Base-by-base conservation (phyloP, 2,113 vertebrate species). In the Silurus meridionalis region DNA sequence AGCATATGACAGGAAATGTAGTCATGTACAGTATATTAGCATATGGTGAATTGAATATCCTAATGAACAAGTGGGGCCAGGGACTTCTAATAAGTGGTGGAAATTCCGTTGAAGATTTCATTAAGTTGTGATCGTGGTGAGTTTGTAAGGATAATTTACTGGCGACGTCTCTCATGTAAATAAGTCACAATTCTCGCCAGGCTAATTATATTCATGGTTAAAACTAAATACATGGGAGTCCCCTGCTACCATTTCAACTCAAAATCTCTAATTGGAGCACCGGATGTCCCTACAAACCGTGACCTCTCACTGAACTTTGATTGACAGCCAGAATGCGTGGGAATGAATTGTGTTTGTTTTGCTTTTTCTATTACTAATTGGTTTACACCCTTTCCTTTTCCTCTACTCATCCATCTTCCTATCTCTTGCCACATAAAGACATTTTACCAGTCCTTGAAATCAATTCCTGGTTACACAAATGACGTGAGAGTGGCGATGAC, bases 281-380 rank as follows among this genome's bases (percentile, higher is more conserved):
- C 25, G 13, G 75, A 71, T 37, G 23, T 4, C 5, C 64, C 37
- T 53, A 46, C 55, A 25, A 66, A 79, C 55, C 11, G 19, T 3
- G n/a, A 63, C 58, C 71, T 48, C 58, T 83, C 2, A 4, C 25
- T 83, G 52, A 82, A 74, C 60, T 86, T 74, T 82, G 66, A 87
- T 25, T 77, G 71, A 78, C 52, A 66, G 50, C 58, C 21, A 83
- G 57, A 61, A 63, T 15, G 58, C 17, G 58, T 87, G 60, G 80
- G 85, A 57, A 71, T 75, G 37, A 75, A 28, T 64, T 46, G 69
- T 28, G 46, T 53, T 23, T 37, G 50, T 71, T 37, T 37, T 7
- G 53, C 58, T 83, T 77, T 83, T 77, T 50, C 85, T 86, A 69
- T 82, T 82, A 66, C 80, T 86, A 86, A 86, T 83, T 64, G 48